These are phyloP conservation scores for Monopis laevigella DNA, from an alignment of 2,888 invertebrate genomes.

Conservation along the genomic window DNA sequence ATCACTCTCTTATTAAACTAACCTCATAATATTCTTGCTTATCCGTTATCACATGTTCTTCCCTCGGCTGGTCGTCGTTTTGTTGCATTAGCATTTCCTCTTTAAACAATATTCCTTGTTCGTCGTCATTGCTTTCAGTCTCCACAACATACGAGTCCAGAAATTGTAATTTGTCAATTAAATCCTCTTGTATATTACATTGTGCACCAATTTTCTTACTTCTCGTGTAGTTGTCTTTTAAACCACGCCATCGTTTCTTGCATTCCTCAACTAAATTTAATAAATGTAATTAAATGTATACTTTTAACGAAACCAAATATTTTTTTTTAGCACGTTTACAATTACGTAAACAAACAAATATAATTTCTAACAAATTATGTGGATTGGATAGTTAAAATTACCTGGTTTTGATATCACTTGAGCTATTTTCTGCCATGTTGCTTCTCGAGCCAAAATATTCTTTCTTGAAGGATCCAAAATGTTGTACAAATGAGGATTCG, in stretches of 20 bases:
- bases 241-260: conserved; percentile 64
- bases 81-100: conserved; percentile 2
- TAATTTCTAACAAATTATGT: too few relatives aligned
- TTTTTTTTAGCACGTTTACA: too few relatives aligned
- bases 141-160: conserved; percentile 30
- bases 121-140: conserved; percentile 21
- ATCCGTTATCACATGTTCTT: conserved; percentile 53
- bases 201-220: conserved; percentile 47
- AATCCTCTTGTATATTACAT: conserved; percentile 39
- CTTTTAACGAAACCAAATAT: neutral
- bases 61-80: conserved; percentile 21
- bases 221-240: conserved; percentile 62
- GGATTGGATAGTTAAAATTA: too few relatives aligned
- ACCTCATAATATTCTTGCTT: conserved; percentile 60
- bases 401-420: conserved; percentile 46
- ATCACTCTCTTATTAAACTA: conserved; percentile 16
- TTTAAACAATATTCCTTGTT: conserved; percentile 19
- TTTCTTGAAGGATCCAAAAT: conserved; percentile 47
- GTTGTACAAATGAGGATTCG: conserved; percentile 47
- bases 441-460: conserved; percentile 46
- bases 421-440: conserved; percentile 56
- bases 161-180: conserved; percentile 49
- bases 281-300: neutral
- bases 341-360: too few relatives aligned
- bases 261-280: conserved; percentile 61